Evolutionary conservation across 2,113 vertebrate species (phyloP), one percentile per base, ranked within the genome.

Genomic region (Grallaria varia): DNA sequence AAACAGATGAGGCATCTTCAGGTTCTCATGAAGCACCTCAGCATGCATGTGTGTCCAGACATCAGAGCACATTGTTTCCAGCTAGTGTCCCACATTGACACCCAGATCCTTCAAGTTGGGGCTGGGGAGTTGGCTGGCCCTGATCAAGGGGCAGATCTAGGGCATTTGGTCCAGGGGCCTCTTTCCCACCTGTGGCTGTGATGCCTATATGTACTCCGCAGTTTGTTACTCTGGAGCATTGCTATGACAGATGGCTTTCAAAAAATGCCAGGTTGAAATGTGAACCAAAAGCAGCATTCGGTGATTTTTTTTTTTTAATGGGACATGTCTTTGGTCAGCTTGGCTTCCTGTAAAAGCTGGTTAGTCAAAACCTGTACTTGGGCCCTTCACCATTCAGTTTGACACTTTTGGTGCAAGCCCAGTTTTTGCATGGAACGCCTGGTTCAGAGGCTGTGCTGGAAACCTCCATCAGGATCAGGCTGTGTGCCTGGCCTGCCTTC

Each of bases 191-290:
- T 31, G 19, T 73, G 59, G 83, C 80, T 17, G 20, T 21, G 40
- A 56, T 94, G 93, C 91, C 89, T 94, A 71, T 28, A 20, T 47
- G 50, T 85, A 42, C 84, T 94, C 76, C 66, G 92, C 4, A 21
- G 66, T 89, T 91, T 85, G 93, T 91, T 94, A 73, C 20, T 4
- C 82, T 69, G 35, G 21, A 33, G 42, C 55, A 44, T 62, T 80
- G 90, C 92, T 81, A 84, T 90, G 90, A 95, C 93, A 97, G 90
- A 94, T 95, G 91, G 63, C 78, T 95, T 96, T 94, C 93, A 93
- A 95, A 90, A 79, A 93, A 87, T 93, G 96, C 95, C 93, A 94
- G 93, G 33, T 96, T 96, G 95, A 95, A 95, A 93, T 96, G 67
- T 69, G 72, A 97, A 94, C 87, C 90, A 96, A 95, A 97, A 95